These are phyloP conservation scores for Psammodynastes pulverulentus DNA, from an alignment of 2,113 vertebrate genomes.

Conservation along the genomic window DNA sequence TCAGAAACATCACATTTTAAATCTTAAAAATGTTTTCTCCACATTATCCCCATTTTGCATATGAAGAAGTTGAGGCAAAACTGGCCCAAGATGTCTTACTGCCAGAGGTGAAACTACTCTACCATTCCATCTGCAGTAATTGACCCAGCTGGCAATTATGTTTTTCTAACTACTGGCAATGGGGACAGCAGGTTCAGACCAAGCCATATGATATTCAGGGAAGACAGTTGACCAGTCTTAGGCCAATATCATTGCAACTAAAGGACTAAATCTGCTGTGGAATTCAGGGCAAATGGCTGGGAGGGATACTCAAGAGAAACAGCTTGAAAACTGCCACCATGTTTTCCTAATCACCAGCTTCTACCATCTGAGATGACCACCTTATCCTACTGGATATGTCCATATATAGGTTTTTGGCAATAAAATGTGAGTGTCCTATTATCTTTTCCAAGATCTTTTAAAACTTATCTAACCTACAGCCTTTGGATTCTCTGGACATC, in stretches of 20 bases:
- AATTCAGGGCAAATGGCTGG: background rate
- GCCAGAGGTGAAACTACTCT: background rate
- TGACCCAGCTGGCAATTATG: background rate
- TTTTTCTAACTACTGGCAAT: background rate
- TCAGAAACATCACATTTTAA: background rate
- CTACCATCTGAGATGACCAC: background rate
- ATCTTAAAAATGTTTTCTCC: background rate
- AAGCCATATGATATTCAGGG: background rate
- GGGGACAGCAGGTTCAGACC: background rate
- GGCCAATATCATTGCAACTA: background rate
- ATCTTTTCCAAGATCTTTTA: background rate
- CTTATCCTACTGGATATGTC: background rate
- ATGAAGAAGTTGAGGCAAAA: background rate
- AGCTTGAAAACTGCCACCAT: background rate
- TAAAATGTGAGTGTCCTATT: background rate
- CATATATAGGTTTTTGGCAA: background rate
- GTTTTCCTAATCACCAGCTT: background rate
- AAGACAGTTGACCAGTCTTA: background rate
- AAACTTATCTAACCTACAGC: background rate
- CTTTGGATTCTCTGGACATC: background rate
- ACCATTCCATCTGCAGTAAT: background rate
- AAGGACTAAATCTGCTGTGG: background rate
- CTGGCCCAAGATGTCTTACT: background rate
- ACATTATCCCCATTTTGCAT: background rate
- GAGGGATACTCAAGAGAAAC: background rate